Evolutionary conservation across 2,113 vertebrate species (phyloP), one percentile per base, ranked within the genome.

Genomic region (Nothocercus julius): DNA sequence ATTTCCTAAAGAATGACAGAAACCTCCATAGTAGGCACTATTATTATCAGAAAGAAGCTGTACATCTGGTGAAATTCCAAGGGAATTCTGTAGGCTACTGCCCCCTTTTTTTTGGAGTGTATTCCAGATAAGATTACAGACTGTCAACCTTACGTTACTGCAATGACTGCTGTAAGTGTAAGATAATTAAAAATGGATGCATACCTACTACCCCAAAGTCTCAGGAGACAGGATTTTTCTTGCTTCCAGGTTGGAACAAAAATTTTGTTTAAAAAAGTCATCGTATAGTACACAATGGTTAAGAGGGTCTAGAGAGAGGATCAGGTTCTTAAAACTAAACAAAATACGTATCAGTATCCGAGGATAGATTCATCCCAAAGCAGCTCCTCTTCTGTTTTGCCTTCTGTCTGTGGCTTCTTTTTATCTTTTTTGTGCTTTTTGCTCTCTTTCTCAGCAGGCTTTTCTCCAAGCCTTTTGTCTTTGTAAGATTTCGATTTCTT

Each of bases 321-420:
- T 47, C 45, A 77, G 68, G 68, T 69, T 88, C 54, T 53, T 68
- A 51, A 93, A 82, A 54, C 64, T 75, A 86, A 89, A 53, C 54
- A 73, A 75, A 66, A 79, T 4, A n/a, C 78, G 62, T 87, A 96
- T 96, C 97, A 98, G 70, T 97, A 97, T 42, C 98, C 98, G 82
- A 99, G 94, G 72, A 98, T 98, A 36, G 98, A 98, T 92, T 98
- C 98, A 63, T 98, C 98, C 98, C 98, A 98, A 42, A 99, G 97
- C 80, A 98, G 98, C 92, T 99, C 98, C 85, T 99, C 99, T 85
- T 99, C 99, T 32, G 98, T 98, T 96, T 97, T 97, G 87, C 61
- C 69, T 66, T 93, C 36, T 32, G 38, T 88, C 80, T 97, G 93
- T 2, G 74, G 73, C 87, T 97, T 98, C 93, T 97, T 98, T 96